A percentile compares a stretch with the other conserved stretches of the same genome.
These are phyloP conservation scores for Probosciger aterrimus DNA, from an alignment of 2,113 vertebrate species.

Conservation along the genomic window DNA sequence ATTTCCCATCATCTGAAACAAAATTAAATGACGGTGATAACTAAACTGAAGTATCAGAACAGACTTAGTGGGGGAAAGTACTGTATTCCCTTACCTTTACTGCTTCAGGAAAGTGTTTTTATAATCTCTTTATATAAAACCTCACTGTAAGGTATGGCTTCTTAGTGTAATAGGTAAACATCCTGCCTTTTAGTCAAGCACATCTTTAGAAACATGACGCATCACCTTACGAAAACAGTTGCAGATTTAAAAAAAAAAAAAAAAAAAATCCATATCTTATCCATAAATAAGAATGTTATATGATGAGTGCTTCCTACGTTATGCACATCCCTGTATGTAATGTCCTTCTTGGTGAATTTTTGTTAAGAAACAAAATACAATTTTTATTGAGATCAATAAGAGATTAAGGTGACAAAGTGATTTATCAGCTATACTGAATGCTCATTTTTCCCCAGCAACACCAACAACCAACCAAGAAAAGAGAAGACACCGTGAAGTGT, in stretches of 20 bases:
- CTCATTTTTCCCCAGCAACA: conserved; percentile 62
- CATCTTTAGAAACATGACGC: conserved; percentile 69
- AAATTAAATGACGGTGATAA: background rate
- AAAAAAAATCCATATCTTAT: conserved; percentile 57
- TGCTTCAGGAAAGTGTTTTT: conserved; percentile 36
- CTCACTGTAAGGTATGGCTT: conserved; percentile 50
- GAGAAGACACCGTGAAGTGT: conserved; percentile 43
- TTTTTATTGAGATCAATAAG: conserved; percentile 83
- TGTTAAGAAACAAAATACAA: conserved; percentile 76
- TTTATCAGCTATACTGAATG: conserved; percentile 68
- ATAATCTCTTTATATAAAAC: conserved; percentile 58
- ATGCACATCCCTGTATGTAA: conserved; percentile 31
- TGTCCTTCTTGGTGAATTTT: conserved; percentile 75
- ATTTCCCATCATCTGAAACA: background rate
- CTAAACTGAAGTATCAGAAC: conserved; percentile 4
- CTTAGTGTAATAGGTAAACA: conserved; percentile 37
- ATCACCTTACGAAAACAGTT: conserved; percentile 57
- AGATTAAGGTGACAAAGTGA: conserved; percentile 82
- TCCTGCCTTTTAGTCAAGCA: conserved; percentile 61
- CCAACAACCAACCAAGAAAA: background rate
- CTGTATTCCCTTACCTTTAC: background rate
- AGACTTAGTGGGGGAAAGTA: background rate
- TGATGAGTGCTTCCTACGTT: conserved; percentile 32
- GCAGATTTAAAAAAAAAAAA: conserved; percentile 21
- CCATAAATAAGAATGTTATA: conserved; percentile 65